Percentiles rank a stretch among this genome's conserved stretches.
Conservation (phyloP, 2,888 invertebrate genomes). For the Chloromyia formosa region DNA sequence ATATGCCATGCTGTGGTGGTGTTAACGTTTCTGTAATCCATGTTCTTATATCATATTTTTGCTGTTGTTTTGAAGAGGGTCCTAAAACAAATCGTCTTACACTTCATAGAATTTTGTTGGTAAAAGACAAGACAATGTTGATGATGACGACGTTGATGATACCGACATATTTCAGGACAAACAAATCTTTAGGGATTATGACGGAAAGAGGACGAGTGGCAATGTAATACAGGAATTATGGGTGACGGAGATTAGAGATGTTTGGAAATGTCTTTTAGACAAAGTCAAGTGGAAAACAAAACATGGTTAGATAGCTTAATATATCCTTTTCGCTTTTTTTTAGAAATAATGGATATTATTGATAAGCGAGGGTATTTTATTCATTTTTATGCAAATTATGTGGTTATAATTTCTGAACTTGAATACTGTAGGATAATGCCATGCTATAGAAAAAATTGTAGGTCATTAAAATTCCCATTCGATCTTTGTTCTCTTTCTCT, state of each 20-base stretch:
- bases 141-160: too few relatives aligned
- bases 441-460: too few relatives aligned
- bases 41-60: conserved; percentile 44
- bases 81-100: conserved; percentile 47
- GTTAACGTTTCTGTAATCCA: conserved; percentile 11
- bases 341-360: too few relatives aligned
- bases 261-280: neutral
- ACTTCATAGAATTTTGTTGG: conserved; percentile 45
- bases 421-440: too few relatives aligned
- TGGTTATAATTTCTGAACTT: too few relatives aligned
- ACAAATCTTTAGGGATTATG: conserved; percentile 47
- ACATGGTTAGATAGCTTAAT: too few relatives aligned
- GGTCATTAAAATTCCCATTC: too few relatives aligned
- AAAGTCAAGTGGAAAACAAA: neutral
- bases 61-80: conserved; percentile 45
- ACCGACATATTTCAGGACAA: conserved; percentile 36
- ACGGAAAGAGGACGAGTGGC: neutral
- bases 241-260: neutral
- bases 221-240: neutral
- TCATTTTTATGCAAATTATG: too few relatives aligned
- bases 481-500: too few relatives aligned
- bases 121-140: conserved; percentile 24
- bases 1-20: conserved; percentile 32
- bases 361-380: too few relatives aligned
- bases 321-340: too few relatives aligned